Evolutionary conservation across 2,888 invertebrate genomes (phyloP).

Genomic region (Electrophaes corylata): DNA sequence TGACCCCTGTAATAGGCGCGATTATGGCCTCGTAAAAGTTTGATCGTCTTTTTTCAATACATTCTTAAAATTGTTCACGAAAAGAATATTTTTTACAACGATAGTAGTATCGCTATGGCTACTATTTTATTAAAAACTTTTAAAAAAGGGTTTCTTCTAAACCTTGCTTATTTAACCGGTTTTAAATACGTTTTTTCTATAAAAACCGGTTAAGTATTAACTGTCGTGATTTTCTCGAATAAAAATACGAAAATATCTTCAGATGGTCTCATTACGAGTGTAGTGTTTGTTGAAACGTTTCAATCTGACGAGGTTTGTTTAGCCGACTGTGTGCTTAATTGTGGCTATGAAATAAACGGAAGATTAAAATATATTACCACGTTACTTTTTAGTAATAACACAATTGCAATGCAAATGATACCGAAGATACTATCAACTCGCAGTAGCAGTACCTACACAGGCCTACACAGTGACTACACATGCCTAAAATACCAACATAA

Average conservation of each 20-base stretch:
- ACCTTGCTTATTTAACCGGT: no score
- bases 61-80: constrained; percentile 12
- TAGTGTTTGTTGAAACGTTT: constrained; percentile 73
- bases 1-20: constrained; percentile 64
- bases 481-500: no score
- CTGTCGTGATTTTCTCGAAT: constrained; percentile 35
- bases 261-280: constrained; percentile 63
- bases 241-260: constrained; percentile 46
- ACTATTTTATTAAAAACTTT: no score
- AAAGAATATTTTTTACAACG: constrained; percentile 3
- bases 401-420: no score
- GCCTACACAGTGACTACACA: no score
- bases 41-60: constrained; percentile 56
- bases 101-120: not conserved
- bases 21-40: constrained; percentile 70
- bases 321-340: constrained; percentile 52
- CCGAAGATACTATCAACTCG: no score
- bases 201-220: constrained; percentile 1
- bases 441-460: no score
- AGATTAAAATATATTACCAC: not conserved
- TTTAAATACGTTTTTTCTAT: no score
- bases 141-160: no score
- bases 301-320: constrained; percentile 72
- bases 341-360: constrained; percentile 41
- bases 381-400: not conserved